Base-by-base conservation (phyloP, 2,888 invertebrate genomes). In the Stenichneumon culpator region DNA sequence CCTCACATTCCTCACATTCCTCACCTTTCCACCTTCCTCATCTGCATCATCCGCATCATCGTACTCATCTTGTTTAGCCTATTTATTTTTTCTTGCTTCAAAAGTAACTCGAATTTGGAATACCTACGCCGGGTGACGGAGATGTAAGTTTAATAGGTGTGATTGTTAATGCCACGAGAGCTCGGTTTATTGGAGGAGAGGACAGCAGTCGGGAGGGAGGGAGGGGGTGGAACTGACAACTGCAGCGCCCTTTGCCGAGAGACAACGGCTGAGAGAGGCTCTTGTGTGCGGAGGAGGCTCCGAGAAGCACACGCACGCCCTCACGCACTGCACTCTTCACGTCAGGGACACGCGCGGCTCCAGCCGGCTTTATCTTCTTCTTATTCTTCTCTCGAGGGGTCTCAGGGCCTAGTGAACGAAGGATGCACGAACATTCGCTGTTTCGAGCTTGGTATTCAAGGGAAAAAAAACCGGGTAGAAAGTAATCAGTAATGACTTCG, bases 331-430 rank as follows among this genome's bases (percentile, higher is more conserved):
- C 79, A 77, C 73, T 83, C 78, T 81, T 78, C 79, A 77, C 80
- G 80, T 80, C 79, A 83, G 77, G 36, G 63, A 86, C 82, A 86
- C 86, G 79, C 80, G 82, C 83, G 57, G 47, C 86, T 80, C 70
- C 68, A 39, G 6, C 19, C 16, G n/a, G 22, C 32, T 68, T 57
- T 25, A 25, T 68, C 80, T 74, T 32, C 57, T 57, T 36, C 70
- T 39, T 52, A 22, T 54, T 63, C 70, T 67, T 68, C 44, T 19
- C 69, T 52, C 22, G 22, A 52, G 39, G 57, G 25, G 5, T 19
- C 11, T 9, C 25, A 14, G 25, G 14, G 14, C 14, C 44, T 1
- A 25, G 11, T 0, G 22, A 25, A n/a, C 11, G 57, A 19, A 9
- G 22, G 25, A 22, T 11, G 57, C 5, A 32, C 60, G 60, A 60